Conservation (phyloP, 2,888 invertebrate genomes). For the Hemistola chrysoprasaria region DNA sequence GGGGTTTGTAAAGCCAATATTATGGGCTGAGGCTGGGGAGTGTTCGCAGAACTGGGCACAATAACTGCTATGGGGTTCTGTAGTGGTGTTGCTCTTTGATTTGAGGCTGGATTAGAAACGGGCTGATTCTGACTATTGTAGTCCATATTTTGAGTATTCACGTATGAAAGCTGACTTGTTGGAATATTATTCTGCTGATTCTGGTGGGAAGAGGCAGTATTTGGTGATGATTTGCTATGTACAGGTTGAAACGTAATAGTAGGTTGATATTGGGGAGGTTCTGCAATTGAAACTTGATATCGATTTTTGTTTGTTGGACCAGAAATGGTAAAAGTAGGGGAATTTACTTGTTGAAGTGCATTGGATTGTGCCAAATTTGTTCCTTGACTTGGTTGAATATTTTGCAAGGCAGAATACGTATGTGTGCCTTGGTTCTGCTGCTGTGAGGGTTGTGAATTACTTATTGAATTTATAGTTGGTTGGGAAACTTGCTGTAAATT, state of each 20-base stretch:
- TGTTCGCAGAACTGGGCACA: conserved; percentile 7
- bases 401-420: conserved; percentile 21
- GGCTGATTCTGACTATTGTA: conserved; percentile 17
- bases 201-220: conserved; percentile 6
- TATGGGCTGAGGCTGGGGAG: conserved; percentile 21
- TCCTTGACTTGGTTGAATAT: conserved; percentile 15
- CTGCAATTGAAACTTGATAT: conserved; percentile 7
- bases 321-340: conserved; percentile 1
- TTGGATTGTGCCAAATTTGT: conserved; percentile 3
- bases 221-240: conserved; percentile 12
- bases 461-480: conserved; percentile 16
- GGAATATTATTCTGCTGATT: conserved; percentile 3
- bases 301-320: conserved; percentile 11
- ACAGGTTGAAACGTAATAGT: conserved; percentile 20
- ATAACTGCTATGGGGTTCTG: conserved; percentile 18
- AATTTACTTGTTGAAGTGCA: conserved; percentile 6
- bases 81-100: conserved; percentile 8
- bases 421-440: conserved; percentile 19
- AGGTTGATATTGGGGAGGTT: conserved; percentile 16
- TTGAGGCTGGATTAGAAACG: conserved; percentile 1
- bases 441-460: conserved; percentile 17
- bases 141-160: conserved; percentile 23
- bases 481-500: conserved; percentile 17
- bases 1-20: conserved; percentile 22
- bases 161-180: conserved; percentile 17